A percentile compares a stretch with the other conserved stretches of the same genome.
These are phyloP conservation scores for Biston stratarius DNA, from an alignment of 2,888 invertebrate species.

Conservation along the genomic window DNA sequence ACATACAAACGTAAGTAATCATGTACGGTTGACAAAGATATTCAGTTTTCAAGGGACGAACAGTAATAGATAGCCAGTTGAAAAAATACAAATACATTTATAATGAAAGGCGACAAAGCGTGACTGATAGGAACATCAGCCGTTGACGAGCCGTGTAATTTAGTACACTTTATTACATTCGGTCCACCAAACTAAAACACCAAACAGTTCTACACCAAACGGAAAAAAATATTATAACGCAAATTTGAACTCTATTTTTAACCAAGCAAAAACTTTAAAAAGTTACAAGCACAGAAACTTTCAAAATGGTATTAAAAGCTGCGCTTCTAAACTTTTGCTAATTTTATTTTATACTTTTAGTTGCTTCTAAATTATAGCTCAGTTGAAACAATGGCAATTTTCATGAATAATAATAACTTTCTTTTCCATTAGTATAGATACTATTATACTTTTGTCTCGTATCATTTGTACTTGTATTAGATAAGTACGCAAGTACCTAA, in stretches of 20 bases:
- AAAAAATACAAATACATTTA: neutral
- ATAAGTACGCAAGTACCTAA: neutral
- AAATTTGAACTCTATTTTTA: constrained; percentile 22
- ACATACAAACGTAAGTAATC: no score
- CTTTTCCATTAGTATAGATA: constrained; percentile 33
- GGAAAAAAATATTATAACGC: neutral
- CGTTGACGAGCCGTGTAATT: constrained; percentile 39
- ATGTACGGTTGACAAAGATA: no score
- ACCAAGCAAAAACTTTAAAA: constrained; percentile 9
- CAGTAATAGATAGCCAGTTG: neutral
- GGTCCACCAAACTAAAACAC: no score
- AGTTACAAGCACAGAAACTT: neutral
- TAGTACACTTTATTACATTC: constrained; percentile 36
- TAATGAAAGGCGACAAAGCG: constrained; percentile 24
- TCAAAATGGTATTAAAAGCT: neutral
- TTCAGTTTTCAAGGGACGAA: neutral
- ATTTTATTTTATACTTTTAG: constrained; percentile 38
- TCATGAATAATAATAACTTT: constrained; percentile 36
- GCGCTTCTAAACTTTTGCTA: constrained; percentile 29
- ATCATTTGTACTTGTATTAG: neutral
- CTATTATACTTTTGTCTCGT: constrained; percentile 5
- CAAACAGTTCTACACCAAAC: no score
- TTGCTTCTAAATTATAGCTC: constrained; percentile 40
- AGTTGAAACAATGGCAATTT: constrained; percentile 41
- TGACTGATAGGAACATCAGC: constrained; percentile 34